These are phyloP conservation scores for Marmota flaviventris DNA, from an alignment of 2,113 vertebrate genomes.

Conservation along the genomic window DNA sequence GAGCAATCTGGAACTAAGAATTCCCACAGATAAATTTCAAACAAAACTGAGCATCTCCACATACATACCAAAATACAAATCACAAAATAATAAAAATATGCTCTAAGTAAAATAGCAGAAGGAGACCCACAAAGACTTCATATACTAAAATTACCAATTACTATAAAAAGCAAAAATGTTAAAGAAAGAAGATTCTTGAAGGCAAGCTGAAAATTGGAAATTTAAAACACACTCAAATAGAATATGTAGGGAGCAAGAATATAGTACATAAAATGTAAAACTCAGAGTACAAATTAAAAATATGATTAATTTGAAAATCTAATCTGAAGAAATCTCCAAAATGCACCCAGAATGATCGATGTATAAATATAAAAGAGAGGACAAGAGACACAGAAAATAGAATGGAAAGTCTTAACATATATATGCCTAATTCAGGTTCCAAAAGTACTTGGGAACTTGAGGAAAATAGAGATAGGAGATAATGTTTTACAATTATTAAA, in stretches of 20 bases:
- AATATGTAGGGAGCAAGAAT: neutral
- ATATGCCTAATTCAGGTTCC: neutral
- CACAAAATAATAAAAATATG: constrained; percentile 2
- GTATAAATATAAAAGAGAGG: constrained; percentile 17
- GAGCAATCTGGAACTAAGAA: neutral
- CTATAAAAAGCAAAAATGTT: constrained; percentile 17
- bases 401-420: neutral
- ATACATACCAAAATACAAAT: constrained; percentile 28
- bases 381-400: neutral
- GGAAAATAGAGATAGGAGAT: neutral
- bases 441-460: neutral
- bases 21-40: neutral
- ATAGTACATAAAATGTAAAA: constrained; percentile 18
- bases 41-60: neutral
- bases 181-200: constrained; percentile 31
- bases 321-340: constrained; percentile 30
- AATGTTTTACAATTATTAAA: neutral
- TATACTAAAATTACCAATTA: neutral
- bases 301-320: neutral
- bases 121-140: constrained; percentile 1
- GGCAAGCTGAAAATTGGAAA: neutral
- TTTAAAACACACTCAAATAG: neutral
- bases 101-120: neutral
- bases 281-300: constrained; percentile 41
- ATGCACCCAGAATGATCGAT: neutral